Base-by-base conservation (phyloP, 2,888 invertebrate genomes). In the Tiliacea aurago region DNA sequence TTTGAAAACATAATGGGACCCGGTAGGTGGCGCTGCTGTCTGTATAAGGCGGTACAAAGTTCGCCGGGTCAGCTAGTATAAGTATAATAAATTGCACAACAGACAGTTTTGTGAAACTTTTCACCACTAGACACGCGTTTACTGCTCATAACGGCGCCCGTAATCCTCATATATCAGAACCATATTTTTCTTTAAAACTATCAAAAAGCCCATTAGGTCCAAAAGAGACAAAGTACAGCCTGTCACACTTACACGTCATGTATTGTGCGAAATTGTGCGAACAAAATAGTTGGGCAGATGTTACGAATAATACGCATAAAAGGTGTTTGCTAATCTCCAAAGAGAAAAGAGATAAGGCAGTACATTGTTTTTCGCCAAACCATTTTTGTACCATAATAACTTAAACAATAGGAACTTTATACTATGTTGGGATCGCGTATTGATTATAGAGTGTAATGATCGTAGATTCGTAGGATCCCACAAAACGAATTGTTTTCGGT, bases 211-310 rank as follows among this genome's bases (percentile, higher is more conserved):
- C 62, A 78, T 71, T 75, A 79, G 28, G 45, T 70, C 41, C 5
- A 45, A 70, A 70, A 55, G 58, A 88, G 87, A 89, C 86, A 89
- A 86, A 89, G 87, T 82, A 59, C 56, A 55, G 18, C 81, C 80
- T 81, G 84, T 85, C 87, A 86, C 87, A 83, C 45, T 47, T 51
- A 41, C 56, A 47, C 51, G n/a, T 51, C 86, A 77, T 87, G 85
- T 87, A 84, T 87, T 84, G 83, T 87, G 89, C 87, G 90, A 89
- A 91, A 90, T 89, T 87, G 88, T 81, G 87, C 86, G 88, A 90
- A 90, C 93, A 91, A 93, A 49, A 93, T 92, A 91, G 88, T 83
- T 84, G 84, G 84, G 83, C 87, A 89, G 89, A 93, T 76, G 49
- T 49, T 62, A 55, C 49, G 20, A 55, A 68, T 91, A 92, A 92